Base-by-base conservation (phyloP, 2,113 vertebrate genomes). In the Ellobius talpinus region DNA sequence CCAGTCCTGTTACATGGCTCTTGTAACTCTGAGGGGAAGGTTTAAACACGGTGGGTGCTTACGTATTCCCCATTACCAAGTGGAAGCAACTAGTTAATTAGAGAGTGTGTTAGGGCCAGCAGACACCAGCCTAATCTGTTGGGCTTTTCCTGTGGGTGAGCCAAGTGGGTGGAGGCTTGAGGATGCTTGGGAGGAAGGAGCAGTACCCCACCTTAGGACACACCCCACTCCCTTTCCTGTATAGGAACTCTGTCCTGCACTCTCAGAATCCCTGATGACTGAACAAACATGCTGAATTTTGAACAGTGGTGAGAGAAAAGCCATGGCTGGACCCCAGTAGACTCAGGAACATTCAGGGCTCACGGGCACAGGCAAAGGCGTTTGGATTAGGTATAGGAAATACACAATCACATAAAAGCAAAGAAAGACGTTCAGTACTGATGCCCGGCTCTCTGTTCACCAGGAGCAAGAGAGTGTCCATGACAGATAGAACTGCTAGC, bases 41-140 rank as follows among this genome's bases (percentile, higher is more conserved):
- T 72, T 96, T 94, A 74, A 79, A 93, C 89, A 95, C 63, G 81
- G 68, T 33, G 72, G 52, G 79, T 74, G 58, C 52, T 93, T 79
- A 76, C 36, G 84, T 76, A 93, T 73, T 81, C 79, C 50, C 36
- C 66, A 52, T 61, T 93, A 36, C 81, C 47, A 33, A 36, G 86
- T 85, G 47, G 39, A 87, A 77, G 36, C 17, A 5, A 36, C 90
- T 42, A 7, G 12, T 65, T 89, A 74, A 50, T 87, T 92, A 91
- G 79, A 91, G 65, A 92, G 26, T n/a, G 1, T 89, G 65, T 92
- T 76, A 90, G 29, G 29, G 26, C 26, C n/a, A 58, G 68, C 55
- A 76, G 85, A 45, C 0, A 3, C 39, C 36, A 39, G 23, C 45
- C 33, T 47, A 21, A 78, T n/a, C 19, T 93, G 26, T n/a, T 82